Conservation (phyloP, 2,113 vertebrate genomes). For the Pangasianodon gigas region DNA sequence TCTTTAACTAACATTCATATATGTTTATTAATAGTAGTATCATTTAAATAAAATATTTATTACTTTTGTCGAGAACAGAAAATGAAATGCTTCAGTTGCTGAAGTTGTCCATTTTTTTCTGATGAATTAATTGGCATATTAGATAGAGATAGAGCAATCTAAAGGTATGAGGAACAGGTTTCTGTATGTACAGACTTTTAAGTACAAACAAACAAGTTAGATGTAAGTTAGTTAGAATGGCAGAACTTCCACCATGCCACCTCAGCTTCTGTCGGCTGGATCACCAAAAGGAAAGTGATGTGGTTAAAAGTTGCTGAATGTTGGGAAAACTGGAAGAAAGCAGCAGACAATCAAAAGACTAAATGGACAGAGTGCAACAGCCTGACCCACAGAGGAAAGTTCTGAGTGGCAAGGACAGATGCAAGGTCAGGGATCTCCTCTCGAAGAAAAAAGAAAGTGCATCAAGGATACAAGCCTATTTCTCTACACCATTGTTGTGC, state of each 20-base stretch:
- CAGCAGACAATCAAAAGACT: constrained; percentile 27
- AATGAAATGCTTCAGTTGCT: not conserved
- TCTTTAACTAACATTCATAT: not conserved
- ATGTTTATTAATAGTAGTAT: not conserved
- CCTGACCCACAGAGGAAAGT: constrained; percentile 40
- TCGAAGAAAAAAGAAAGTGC: constrained; percentile 71
- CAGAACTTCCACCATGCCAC: not conserved
- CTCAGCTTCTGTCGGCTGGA: not conserved
- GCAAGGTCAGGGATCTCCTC: constrained; percentile 82
- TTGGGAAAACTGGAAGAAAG: not conserved
- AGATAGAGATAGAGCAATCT: not conserved
- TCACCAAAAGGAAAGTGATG: not conserved
- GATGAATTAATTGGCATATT: not conserved
- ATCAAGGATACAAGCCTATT: constrained; percentile 79
- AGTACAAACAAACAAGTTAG: not conserved
- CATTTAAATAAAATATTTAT: not conserved
- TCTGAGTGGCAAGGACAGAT: constrained; percentile 78
- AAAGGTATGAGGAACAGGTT: not conserved
- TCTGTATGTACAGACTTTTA: not conserved
- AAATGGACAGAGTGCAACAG: constrained; percentile 22
- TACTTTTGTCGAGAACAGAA: not conserved
- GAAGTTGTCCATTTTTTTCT: not conserved
- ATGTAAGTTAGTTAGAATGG: not conserved
- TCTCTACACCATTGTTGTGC: constrained; percentile 76
- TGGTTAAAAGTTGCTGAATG: constrained; percentile 39